Evolutionary conservation across 2,888 invertebrate species (phyloP).

Genomic region (Sceliomorpha sp.): DNA sequence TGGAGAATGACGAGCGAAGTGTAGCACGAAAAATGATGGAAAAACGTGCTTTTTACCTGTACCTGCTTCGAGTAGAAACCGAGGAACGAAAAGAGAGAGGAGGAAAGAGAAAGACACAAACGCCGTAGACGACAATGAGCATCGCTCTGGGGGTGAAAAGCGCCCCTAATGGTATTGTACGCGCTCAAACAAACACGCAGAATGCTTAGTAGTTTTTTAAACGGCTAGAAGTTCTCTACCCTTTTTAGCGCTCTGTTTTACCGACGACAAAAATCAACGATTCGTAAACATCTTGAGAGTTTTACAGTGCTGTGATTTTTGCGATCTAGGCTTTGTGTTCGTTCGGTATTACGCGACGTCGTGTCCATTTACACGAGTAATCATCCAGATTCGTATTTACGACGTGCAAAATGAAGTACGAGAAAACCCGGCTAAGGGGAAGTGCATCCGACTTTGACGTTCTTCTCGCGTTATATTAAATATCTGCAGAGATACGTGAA

Average conservation of each 20-base stretch:
- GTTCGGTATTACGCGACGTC: slow-evolving; percentile 37
- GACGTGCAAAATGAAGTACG: slow-evolving; percentile 27
- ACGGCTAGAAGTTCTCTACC: slow-evolving; percentile 51
- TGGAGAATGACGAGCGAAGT: slow-evolving; percentile 47
- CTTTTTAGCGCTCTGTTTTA: slow-evolving; percentile 43
- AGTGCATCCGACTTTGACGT: slow-evolving; percentile 18
- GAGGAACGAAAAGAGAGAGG: slow-evolving; percentile 30
- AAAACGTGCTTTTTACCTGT: slow-evolving; percentile 50
- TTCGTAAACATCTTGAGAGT: slow-evolving; percentile 52
- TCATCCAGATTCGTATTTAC: slow-evolving; percentile 27
- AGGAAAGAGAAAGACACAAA: slow-evolving; percentile 16
- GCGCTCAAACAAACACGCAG: slow-evolving; percentile 67
- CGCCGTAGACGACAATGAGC: slow-evolving; percentile 49
- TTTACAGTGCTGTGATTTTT: slow-evolving; percentile 22
- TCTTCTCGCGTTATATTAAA: slow-evolving; percentile 31
- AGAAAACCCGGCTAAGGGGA: slow-evolving; percentile 12
- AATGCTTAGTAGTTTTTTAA: slow-evolving; percentile 65
- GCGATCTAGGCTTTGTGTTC: slow-evolving; percentile 30
- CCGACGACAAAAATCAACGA: slow-evolving; percentile 46
- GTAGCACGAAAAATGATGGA: slow-evolving; percentile 33
- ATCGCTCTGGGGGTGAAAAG: slow-evolving; percentile 59
- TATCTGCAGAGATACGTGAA: slow-evolving; percentile 7
- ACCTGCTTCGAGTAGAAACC: slow-evolving; percentile 44
- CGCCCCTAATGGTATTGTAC: slow-evolving; percentile 68
- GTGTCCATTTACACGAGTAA: slow-evolving; percentile 25